Evolutionary conservation across 2,113 vertebrate genomes (phyloP).

Genomic region (Struthio camelus): DNA sequence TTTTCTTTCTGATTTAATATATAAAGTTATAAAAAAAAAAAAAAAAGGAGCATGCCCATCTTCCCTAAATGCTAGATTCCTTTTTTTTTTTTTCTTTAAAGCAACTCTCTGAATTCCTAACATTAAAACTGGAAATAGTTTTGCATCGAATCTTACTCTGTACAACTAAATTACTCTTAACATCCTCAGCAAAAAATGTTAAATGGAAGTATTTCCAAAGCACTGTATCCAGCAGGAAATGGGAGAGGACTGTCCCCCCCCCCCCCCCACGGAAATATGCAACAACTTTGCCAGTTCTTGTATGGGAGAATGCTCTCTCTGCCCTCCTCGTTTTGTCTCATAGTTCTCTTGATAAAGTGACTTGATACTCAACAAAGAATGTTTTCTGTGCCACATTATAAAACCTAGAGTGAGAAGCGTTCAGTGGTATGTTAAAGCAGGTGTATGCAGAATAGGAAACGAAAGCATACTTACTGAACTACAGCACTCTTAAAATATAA

Average conservation of each 20-base stretch:
- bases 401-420: neutral
- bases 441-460: neutral
- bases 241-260: neutral
- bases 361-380: neutral
- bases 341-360: neutral
- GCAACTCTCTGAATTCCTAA: neutral
- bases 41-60: neutral
- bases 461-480: neutral
- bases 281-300: neutral
- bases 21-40: neutral
- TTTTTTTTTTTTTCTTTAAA: neutral
- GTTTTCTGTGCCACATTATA: fast-evolving
- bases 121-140: neutral
- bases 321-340: neutral
- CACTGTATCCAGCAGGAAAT: neutral
- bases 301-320: neutral
- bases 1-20: neutral
- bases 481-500: neutral
- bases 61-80: neutral
- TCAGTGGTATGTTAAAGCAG: neutral
- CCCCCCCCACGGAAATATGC: neutral
- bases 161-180: neutral
- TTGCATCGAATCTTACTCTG: neutral
- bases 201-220: neutral
- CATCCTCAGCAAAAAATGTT: neutral